phyloP scores from a whole-genome alignment of 2,113 vertebrate species.

The Gobius niger region DNA sequence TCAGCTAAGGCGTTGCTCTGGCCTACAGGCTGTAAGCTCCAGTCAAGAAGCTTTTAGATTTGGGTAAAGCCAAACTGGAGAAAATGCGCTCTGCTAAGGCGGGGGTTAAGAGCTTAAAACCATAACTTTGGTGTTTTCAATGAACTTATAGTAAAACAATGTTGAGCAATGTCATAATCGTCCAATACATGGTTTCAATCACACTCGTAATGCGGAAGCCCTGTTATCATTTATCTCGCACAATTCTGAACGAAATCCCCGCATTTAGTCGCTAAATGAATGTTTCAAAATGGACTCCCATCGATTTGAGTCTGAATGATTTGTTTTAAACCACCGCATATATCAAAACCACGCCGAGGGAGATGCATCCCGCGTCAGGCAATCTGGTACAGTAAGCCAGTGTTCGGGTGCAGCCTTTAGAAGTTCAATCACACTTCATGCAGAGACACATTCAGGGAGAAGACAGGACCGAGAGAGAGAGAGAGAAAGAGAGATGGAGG shows the following conservation, averaged over 20 bases:
- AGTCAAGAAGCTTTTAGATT: too few species aligned
- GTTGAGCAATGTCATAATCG: too few species aligned
- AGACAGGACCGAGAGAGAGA: slow-evolving; percentile 3
- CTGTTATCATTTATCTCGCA: neutral
- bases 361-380: slow-evolving; percentile 14
- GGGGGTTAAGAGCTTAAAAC: too few species aligned
- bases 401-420: slow-evolving; percentile 31
- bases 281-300: neutral
- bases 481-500: slow-evolving; percentile 35
- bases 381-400: slow-evolving; percentile 26
- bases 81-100: too few species aligned
- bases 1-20: too few species aligned
- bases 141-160: too few species aligned
- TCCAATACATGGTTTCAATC: too few species aligned
- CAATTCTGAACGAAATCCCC: neutral
- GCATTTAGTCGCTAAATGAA: neutral
- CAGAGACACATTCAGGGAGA: neutral
- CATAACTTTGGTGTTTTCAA: too few species aligned
- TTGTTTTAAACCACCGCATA: neutral
- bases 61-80: too few species aligned
- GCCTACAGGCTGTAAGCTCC: too few species aligned
- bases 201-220: too few species aligned
- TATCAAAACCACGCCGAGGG: neutral
- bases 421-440: slow-evolving; percentile 45
- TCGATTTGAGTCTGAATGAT: neutral